Percentiles rank a stretch among this genome's conserved stretches.
phyloP scores from a whole-genome alignment of 2,888 invertebrate genomes.

The Cristatella mucedo region DNA sequence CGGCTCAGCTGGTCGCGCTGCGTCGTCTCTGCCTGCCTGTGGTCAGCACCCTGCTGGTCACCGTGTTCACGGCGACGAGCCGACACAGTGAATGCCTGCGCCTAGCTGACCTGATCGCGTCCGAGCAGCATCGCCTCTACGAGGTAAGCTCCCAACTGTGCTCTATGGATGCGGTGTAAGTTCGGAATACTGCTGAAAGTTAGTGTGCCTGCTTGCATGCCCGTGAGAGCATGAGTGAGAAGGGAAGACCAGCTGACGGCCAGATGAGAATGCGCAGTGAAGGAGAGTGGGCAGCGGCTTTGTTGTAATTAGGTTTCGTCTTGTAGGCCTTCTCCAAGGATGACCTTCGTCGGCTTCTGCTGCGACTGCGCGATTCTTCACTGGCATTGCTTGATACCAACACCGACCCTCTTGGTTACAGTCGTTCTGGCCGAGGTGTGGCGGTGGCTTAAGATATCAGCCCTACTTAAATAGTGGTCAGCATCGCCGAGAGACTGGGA shows the following conservation, averaged over 20 bases:
- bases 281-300: too few species aligned
- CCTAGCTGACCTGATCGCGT: slow-evolving; percentile 60
- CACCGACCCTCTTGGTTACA: slow-evolving; percentile 65
- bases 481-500: too few species aligned
- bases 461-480: too few species aligned
- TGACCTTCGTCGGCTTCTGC: slow-evolving; percentile 57
- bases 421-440: too few species aligned
- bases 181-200: too few species aligned
- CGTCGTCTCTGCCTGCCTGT: slow-evolving; percentile 69
- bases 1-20: slow-evolving; percentile 59
- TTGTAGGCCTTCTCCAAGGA: slow-evolving; percentile 45
- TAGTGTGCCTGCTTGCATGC: too few species aligned
- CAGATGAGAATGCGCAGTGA: too few species aligned
- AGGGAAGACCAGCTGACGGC: too few species aligned
- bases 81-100: slow-evolving; percentile 61
- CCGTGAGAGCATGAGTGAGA: too few species aligned
- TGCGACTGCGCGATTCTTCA: slow-evolving; percentile 62
- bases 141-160: slow-evolving; percentile 45
- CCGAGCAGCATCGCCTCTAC: slow-evolving; percentile 61
- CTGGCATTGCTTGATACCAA: slow-evolving; percentile 56
- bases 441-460: too few species aligned
- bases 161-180: too few species aligned
- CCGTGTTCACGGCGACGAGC: slow-evolving; percentile 58
- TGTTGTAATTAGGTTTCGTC: too few species aligned
- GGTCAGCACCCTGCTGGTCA: slow-evolving; percentile 57